phyloP scores from a whole-genome alignment of 2,888 invertebrate species.

The Iselma pallidipennis region DNA sequence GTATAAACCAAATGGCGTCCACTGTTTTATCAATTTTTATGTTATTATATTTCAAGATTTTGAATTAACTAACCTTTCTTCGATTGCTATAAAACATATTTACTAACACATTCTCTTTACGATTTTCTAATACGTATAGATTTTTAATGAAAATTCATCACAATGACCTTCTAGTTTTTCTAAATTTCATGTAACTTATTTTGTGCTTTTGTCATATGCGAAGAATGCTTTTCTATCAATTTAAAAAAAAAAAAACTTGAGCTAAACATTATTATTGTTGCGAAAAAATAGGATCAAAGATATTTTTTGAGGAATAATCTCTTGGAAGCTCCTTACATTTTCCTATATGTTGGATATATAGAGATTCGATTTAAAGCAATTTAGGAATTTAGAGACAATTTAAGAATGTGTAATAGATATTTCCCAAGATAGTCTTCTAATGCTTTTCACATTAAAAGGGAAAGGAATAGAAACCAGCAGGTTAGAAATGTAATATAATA shows the following conservation, averaged over 20 bases:
- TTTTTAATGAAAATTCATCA: neutral
- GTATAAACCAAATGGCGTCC: slow-evolving; percentile 40
- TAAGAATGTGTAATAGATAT: slow-evolving; percentile 14
- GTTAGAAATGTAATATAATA: slow-evolving; percentile 4
- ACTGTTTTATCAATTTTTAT: slow-evolving; percentile 40
- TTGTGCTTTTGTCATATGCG: too few species aligned
- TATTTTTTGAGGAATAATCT: neutral
- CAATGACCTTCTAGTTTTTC: too few species aligned
- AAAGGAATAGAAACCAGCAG: neutral
- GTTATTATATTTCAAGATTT: slow-evolving; percentile 23
- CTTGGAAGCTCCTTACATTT: neutral
- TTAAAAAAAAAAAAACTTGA: too few species aligned
- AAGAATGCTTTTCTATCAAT: too few species aligned
- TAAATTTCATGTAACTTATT: too few species aligned
- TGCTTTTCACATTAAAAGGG: slow-evolving; percentile 4
- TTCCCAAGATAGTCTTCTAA: slow-evolving; percentile 7
- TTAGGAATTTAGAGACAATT: slow-evolving; percentile 14
- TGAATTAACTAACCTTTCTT: slow-evolving; percentile 15
- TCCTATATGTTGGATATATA: slow-evolving; percentile 17
- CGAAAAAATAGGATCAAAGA: neutral
- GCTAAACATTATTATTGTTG: neutral
- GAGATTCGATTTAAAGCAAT: slow-evolving; percentile 25
- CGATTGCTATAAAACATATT: neutral
- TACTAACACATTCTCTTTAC: neutral
- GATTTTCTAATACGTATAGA: neutral